Base-by-base conservation (phyloP, 2,113 vertebrate genomes). In the Meriones unguiculatus region DNA sequence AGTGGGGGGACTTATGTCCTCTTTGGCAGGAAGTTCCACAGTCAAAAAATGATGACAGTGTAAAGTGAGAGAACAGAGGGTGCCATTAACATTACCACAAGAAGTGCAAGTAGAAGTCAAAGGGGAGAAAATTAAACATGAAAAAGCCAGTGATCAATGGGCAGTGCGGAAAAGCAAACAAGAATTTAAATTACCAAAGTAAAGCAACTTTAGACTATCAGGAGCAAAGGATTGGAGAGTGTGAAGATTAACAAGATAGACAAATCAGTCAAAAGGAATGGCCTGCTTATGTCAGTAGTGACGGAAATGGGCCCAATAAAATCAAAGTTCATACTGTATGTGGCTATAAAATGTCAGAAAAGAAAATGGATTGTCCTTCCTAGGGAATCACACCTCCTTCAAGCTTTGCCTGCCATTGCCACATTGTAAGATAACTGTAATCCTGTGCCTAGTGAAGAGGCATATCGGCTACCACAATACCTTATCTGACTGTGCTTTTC, bases 281-380 rank as follows among this genome's bases (percentile, higher is more conserved):
- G 12, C 28, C 77, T 65, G 20, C 32, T 65, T 72, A 52, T 22
- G 24, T 93, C 59, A 32, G 28, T 12, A 25, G 72, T 25, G 50
- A 96, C n/a, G 35, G 28, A 18, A 87, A 38, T 11, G n/a, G 54
- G 13, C 62, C 41, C 32, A 65, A 7, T 64, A 14, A 5, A 46
- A 86, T 92, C 86, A 24, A 94, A 90, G 52, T 72, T 73, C 57
- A 14, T 32, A 50, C 35, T 50, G 25, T 32, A 0, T 22, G 41
- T 24, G 54, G 57, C 54, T 82, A 2, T 52, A 62, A 62, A 30
- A 28, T 28, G 52, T 24, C 67, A 95, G 91, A 62, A 32, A 59
- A 87, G 77, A 94, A 94, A 97, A 86, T 65, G 64, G 73, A 67
- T 76, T 96, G 91, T 87, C n/a, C 22, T 75, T 85, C 65, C 80